Evolutionary conservation across 2,113 vertebrate genomes (phyloP).

Genomic region (Prunella fulvescens): DNA sequence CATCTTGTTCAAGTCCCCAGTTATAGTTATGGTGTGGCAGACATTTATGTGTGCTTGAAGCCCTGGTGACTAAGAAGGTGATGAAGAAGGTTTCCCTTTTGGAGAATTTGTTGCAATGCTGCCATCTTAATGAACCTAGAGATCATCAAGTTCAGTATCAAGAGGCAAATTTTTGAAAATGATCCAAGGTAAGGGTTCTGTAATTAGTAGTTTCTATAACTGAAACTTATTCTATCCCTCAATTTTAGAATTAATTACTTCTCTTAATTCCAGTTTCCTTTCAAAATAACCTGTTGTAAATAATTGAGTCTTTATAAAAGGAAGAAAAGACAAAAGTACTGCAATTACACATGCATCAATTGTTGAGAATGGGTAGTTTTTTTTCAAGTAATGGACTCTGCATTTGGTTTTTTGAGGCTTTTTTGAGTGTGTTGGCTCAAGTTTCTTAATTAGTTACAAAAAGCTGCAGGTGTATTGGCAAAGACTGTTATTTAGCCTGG

Average conservation of each 20-base stretch:
- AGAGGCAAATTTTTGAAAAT: not conserved
- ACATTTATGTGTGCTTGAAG: not conserved
- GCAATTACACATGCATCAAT: slow-evolving; percentile 17
- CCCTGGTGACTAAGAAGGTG: not conserved
- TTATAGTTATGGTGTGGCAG: not conserved
- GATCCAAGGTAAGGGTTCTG: not conserved
- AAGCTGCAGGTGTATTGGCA: slow-evolving; percentile 74
- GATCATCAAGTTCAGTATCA: not conserved
- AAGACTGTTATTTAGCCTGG: slow-evolving; percentile 31
- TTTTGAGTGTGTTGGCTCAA: slow-evolving; percentile 55
- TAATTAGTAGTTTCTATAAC: not conserved
- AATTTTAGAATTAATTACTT: not conserved
- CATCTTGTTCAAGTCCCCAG: not conserved
- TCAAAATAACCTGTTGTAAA: slow-evolving; percentile 39
- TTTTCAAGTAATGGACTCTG: slow-evolving; percentile 41
- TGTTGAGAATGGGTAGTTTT: not conserved
- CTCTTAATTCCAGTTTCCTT: not conserved
- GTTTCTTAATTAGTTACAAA: slow-evolving; percentile 72
- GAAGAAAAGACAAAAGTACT: slow-evolving; percentile 18
- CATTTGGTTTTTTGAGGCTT: slow-evolving; percentile 57
- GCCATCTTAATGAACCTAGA: not conserved
- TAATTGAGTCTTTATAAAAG: slow-evolving; percentile 23
- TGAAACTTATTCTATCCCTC: not conserved
- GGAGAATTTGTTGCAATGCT: not conserved
- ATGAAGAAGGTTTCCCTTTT: not conserved